Conservation (phyloP, 2,797 vertebrate species). For the Galagoides demidoff region DNA sequence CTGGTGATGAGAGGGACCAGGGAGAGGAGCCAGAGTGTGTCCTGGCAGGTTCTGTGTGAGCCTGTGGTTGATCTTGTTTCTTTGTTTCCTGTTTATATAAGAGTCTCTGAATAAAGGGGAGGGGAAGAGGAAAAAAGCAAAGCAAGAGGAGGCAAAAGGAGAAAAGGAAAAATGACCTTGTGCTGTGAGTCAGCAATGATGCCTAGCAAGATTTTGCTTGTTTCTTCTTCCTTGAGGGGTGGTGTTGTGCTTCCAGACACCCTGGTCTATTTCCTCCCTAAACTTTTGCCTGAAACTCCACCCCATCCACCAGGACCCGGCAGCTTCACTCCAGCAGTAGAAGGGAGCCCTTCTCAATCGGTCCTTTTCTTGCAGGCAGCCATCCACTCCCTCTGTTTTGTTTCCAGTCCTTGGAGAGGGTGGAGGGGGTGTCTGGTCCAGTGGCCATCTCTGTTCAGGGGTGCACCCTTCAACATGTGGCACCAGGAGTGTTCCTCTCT, state of each 20-base stretch:
- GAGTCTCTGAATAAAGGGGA: not conserved
- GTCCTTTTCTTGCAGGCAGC: not conserved
- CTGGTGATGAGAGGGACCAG: no score
- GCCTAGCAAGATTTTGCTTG: not conserved
- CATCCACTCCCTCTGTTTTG: not conserved
- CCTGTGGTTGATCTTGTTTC: not conserved
- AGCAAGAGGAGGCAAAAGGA: not conserved
- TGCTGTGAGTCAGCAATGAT: not conserved
- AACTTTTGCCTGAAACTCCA: not conserved
- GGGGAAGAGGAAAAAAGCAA: not conserved
- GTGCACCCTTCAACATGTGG: fast-evolving
- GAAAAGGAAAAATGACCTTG: not conserved
- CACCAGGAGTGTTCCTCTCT: fast-evolving
- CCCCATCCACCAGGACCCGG: not conserved
- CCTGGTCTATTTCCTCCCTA: not conserved
- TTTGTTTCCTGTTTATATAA: not conserved
- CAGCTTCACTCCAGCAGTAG: not conserved
- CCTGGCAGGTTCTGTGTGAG: not conserved
- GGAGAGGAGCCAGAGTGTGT: fast-evolving
- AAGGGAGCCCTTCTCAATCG: not conserved
- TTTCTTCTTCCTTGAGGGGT: not conserved
- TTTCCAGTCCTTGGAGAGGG: not conserved
- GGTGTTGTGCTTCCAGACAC: not conserved
- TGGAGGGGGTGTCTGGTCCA: not conserved
- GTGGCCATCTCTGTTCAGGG: fast-evolving